Base-by-base conservation (phyloP, 2,797 vertebrate species). In the Xiphophorus birchmanni region DNA sequence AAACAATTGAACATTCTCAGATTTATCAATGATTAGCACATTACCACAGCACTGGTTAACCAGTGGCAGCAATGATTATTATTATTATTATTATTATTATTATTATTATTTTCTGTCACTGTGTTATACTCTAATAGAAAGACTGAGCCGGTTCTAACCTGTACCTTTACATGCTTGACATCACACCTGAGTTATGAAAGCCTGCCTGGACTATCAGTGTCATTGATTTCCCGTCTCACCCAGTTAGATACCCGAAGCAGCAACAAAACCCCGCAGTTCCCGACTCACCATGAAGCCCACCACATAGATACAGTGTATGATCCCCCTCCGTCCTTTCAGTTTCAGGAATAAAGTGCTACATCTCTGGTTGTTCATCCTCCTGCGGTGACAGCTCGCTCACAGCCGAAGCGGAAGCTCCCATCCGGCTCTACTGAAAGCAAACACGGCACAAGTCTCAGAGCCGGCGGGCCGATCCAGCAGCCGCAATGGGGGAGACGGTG, bases 201-300 rank as follows among this genome's bases (percentile, higher is more conserved):
- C 75, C 54, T 7, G 21, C 45, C 2, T 2, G 65, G 75, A 23
- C 50, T 71, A 23, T 42, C 65, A 2, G 50, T 35, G 42, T 72
- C 69, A 72, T 72, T 45, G 44, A 73, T 37, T n/a, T 12, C 56
- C 79, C 48, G 73, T 5, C 11, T 10, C 45, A 56, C 5, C 21
- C 50, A 58, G 7, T 60, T 37, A 17, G 7, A 69, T 21, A 12
- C 2, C 69, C 40, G 18, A 75, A 72, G 54, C 2, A 74, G 48
- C 2, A 58, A 17, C 54, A 8, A 40, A 71, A 2, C 18, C 45
- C 12, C 75, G 1, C 71, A 11, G 23, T 21, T 8, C 45, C 44
- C 78, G 52, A 95, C 96, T 96, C 91, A 96, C 96, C 96, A 96
- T 96, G 80, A 96, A 96, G 74, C 96, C 96, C 80, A 96, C 96